A percentile compares a stretch with the other conserved stretches of the same genome.
These are phyloP conservation scores for Harmothoe impar DNA, from an alignment of 2,888 invertebrate species.

Conservation along the genomic window DNA sequence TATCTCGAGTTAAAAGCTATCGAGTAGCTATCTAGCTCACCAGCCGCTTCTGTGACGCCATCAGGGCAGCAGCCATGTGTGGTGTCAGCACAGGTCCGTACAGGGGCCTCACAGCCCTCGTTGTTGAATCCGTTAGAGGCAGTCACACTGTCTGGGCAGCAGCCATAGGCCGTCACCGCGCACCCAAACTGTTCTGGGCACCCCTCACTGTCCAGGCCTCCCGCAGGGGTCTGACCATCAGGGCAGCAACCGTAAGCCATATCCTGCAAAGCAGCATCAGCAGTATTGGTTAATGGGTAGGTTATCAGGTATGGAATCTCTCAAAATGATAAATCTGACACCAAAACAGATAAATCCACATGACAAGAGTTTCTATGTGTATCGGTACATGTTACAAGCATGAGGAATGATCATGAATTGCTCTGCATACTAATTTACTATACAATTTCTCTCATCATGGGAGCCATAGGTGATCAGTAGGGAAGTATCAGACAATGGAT, in stretches of 20 bases:
- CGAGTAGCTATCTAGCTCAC: slow-evolving; percentile 46
- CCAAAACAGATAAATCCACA: too few relatives aligned
- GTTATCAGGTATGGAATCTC: neutral
- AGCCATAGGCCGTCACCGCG: slow-evolving; percentile 82
- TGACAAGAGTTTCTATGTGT: too few relatives aligned
- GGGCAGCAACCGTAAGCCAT: slow-evolving; percentile 95
- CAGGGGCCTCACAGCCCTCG: slow-evolving; percentile 60
- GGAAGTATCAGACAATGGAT: too few relatives aligned
- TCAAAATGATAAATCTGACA: too few relatives aligned
- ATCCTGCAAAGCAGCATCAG: slow-evolving; percentile 81
- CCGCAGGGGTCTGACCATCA: slow-evolving; percentile 92
- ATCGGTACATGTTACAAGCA: too few relatives aligned
- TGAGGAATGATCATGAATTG: too few relatives aligned
- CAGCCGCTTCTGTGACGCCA: slow-evolving; percentile 89
- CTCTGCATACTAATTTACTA: too few relatives aligned
- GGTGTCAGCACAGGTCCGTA: slow-evolving; percentile 42
- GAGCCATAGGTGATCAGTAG: too few relatives aligned
- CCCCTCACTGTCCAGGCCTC: slow-evolving; percentile 89
- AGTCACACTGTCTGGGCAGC: slow-evolving; percentile 91
- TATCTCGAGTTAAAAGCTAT: too few relatives aligned
- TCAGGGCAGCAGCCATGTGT: slow-evolving; percentile 92
- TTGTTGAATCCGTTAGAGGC: slow-evolving; percentile 85
- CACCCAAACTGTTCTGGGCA: slow-evolving; percentile 86
- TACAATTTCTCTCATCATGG: too few relatives aligned
- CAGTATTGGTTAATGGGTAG: too few relatives aligned